Base-by-base conservation (phyloP, 2,797 vertebrate species). In the Delichon dasypus region DNA sequence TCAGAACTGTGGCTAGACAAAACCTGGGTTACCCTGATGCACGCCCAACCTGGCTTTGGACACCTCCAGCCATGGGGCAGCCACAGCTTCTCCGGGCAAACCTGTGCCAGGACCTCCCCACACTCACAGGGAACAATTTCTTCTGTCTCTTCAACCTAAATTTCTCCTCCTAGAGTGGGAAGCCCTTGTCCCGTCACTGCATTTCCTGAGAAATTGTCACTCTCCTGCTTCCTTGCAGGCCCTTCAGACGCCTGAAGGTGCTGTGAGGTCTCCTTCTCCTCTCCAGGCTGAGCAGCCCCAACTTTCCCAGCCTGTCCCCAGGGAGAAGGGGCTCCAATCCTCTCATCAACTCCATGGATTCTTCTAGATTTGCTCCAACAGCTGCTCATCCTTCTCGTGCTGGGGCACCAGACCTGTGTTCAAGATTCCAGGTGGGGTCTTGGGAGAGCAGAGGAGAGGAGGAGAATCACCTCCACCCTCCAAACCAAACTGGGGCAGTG, bases 31-130 rank as follows among this genome's bases (percentile, higher is more conserved):
- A 45, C 48, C 58, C 19, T 58, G 40, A 7, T 45, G 42, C 51
- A 53, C 3, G 0, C 27, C 58, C 75, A 51, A 0, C 51, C 45
- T 25, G 29, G 6, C n/a, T 21, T 32, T 55, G 67, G 51, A n/a
- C 38, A 51, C 51, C 21, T 15, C 53, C 67, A 58, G 44, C 11
- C 38, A 38, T 12, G 38, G 38, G 38, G 38, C 38, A 38, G 38
- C 38, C 38, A 38, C 38, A 38, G 38, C 38, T n/a, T n/a, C n/a
- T 38, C 36, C 10, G 36, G 36, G 36, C 36, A 36, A 36, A 36
- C 36, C 61, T 32, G 32, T n/a, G 40, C 30, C 65, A 54, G 17
- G 30, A 26, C 26, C 29, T 30, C 11, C 0, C 29, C 58, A 64
- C 2, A 32, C 10, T 45, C 51, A 38, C 8, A 51, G 38, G 27